Evolutionary conservation across 2,888 invertebrate genomes (phyloP), one percentile per base, ranked within the genome.

Genomic region (Polia nebulosa): DNA sequence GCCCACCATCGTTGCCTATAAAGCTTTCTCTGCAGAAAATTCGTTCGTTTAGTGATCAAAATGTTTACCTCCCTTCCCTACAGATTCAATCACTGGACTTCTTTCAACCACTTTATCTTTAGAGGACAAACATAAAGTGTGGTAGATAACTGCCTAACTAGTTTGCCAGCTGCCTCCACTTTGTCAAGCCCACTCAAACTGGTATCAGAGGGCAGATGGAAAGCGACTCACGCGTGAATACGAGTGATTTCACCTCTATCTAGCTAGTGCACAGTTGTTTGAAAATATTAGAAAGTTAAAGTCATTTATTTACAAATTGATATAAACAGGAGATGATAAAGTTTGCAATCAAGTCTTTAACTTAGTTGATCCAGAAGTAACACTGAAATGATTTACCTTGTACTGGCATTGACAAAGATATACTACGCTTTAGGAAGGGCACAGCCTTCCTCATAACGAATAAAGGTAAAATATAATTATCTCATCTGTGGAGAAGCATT

Each of bases 181-280:
- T 69, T 70, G 75, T 67, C 69, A 78, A 78, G 70, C 76, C 76
- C 66, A 80, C 80, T 75, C 79, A 82, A 85, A 85, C 87, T 81
- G 80, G 87, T 84, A 82, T 77, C 75, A 83, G n/a, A n/a, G 84
- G 81, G 81, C 84, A 89, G 85, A 87, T 84, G 88, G 85, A 85
- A 85, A 85, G 82, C 83, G 71, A 78, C 74, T 78, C 78, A 85
- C 83, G 76, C 80, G 83, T 82, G 59, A 82, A 77, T 75, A 78
- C 61, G 59, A 75, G 67, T 78, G 80, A 84, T 88, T 87, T 88
- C 87, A 88, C 86, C 82, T 85, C 79, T 73, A 85, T 63, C 76
- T 71, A 80, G 78, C 76, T 71, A 66, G 51, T 52, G 56, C 53
- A 62, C 59, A 71, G 63, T 75, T 69, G 56, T 67, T 61, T 64